Evolutionary conservation across 2,113 vertebrate genomes (phyloP).

Genomic region (Osmerus eperlanus): DNA sequence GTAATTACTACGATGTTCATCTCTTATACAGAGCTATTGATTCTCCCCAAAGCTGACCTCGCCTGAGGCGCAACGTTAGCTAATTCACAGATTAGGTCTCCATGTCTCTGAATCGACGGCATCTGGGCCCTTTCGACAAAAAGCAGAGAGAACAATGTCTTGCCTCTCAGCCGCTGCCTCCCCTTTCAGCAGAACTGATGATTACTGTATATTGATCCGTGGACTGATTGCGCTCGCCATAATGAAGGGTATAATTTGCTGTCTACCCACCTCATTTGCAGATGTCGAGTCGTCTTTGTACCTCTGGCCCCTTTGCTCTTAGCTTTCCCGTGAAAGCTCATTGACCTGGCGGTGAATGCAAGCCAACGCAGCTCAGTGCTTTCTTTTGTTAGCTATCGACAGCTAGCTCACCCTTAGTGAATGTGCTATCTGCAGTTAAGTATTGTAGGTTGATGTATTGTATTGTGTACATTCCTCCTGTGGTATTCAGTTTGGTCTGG

Average conservation of each 20-base stretch:
- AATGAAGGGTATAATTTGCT: conserved; percentile 49
- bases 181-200: conserved; percentile 21
- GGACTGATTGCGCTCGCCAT: conserved; percentile 37
- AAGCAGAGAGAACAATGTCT: conserved; percentile 20
- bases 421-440: conserved; percentile 1
- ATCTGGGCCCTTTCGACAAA: conserved; percentile 9
- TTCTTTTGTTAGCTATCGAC: conserved; percentile 27
- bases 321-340: neutral
- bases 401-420: conserved; percentile 13
- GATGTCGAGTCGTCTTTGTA: conserved; percentile 30
- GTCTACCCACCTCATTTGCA: conserved; percentile 35
- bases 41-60: neutral
- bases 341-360: conserved; percentile 27
- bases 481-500: too few relatives aligned
- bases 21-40: conserved; percentile 1
- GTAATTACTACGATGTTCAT: neutral
- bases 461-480: too few relatives aligned
- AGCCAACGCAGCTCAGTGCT: neutral
- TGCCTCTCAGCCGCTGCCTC: neutral
- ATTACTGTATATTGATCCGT: conserved; percentile 56
- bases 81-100: conserved; percentile 22
- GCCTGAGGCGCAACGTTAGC: conserved; percentile 10
- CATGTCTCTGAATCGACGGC: conserved; percentile 11
- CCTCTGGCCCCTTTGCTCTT: neutral
- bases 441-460: neutral